Evolutionary conservation across 2,888 invertebrate genomes (phyloP), one percentile per base, ranked within the genome.

Genomic region (Pyralis farinalis): DNA sequence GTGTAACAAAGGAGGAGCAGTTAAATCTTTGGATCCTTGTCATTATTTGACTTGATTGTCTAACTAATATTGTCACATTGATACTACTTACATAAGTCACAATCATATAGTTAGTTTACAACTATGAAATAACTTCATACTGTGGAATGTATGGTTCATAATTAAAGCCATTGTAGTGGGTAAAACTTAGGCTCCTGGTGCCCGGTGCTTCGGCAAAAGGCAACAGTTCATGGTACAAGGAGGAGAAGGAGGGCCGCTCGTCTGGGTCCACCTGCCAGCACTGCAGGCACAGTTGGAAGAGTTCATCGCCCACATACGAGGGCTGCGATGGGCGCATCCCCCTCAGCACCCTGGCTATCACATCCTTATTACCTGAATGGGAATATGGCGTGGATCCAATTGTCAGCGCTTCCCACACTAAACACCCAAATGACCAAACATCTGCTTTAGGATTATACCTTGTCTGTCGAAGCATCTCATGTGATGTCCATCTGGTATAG

Each of bases 231-330:
- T 71, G 86, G 3, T 90, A 74, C 10, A 95, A 84, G 45, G 92
- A 91, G 2, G 91, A 84, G 61, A 95, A 95, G 7, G 91, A 86
- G 0, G 95, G 96, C 52, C 96, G 89, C 65, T 97, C 96, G 44
- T 94, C 94, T 7, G 93, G 92, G 72, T 96, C 95, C 9, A 93
- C 79, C 68, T 95, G 95, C 96, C 96, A 97, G 65, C 96, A 96
- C 63, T 95, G 94, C 32, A 94, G 82, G 82, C 96, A 92, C 42
- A 96, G 77, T 72, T 96, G 96, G 74, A 96, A 96, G 20, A 96
- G 79, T 53, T 95, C 94, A 66, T 95, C 95, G 12, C 92, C 93
- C 16, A 95, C 91, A 65, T 94, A 94, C 1, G 91, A 90, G 0
- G 95, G 91, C 65, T 96, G 96, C 0, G 92, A 91, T 0, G 96